phyloP scores from a whole-genome alignment of 2,888 invertebrate genomes.

The Caenorhabditis sp. region DNA sequence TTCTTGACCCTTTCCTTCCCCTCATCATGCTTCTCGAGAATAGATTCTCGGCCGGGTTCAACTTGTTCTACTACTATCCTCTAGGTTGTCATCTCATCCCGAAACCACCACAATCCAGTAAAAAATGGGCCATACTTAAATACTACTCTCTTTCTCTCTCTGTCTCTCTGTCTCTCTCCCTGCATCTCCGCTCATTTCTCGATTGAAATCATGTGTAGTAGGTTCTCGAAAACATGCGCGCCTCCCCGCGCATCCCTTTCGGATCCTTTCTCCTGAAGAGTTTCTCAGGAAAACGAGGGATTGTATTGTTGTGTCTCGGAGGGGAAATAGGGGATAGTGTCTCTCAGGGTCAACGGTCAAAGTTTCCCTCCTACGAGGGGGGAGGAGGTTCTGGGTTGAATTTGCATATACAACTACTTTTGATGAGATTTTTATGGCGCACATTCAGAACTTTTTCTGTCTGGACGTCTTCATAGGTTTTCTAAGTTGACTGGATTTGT shows the following conservation, averaged over 20 bases:
- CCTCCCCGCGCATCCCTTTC: slow-evolving; percentile 13
- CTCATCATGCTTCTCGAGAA: too few species aligned
- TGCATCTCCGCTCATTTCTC: neutral
- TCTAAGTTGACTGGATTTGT: too few species aligned
- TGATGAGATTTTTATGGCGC: neutral
- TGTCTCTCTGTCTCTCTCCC: neutral
- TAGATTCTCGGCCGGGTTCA: too few species aligned
- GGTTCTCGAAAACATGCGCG: slow-evolving; percentile 59
- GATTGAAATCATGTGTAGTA: slow-evolving; percentile 54
- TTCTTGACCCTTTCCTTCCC: neutral
- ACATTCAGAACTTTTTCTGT: too few species aligned
- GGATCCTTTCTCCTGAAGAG: slow-evolving; percentile 3
- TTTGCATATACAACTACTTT: neutral
- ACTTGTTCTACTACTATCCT: too few species aligned
- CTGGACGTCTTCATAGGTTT: too few species aligned
- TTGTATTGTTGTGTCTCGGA: slow-evolving; percentile 19
- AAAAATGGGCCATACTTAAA: slow-evolving; percentile 50
- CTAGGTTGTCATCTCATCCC: neutral
- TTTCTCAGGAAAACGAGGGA: slow-evolving; percentile 13
- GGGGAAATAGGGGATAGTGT: slow-evolving; percentile 3
- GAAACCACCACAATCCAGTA: neutral
- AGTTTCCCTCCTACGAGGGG: slow-evolving; percentile 11
- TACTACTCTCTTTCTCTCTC: slow-evolving; percentile 2
- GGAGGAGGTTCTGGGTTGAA: neutral
- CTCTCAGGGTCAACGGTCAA: slow-evolving; percentile 17